These are phyloP conservation scores for Chymomyza fuscimana DNA, from an alignment of 2,888 invertebrate species.

Conservation along the genomic window DNA sequence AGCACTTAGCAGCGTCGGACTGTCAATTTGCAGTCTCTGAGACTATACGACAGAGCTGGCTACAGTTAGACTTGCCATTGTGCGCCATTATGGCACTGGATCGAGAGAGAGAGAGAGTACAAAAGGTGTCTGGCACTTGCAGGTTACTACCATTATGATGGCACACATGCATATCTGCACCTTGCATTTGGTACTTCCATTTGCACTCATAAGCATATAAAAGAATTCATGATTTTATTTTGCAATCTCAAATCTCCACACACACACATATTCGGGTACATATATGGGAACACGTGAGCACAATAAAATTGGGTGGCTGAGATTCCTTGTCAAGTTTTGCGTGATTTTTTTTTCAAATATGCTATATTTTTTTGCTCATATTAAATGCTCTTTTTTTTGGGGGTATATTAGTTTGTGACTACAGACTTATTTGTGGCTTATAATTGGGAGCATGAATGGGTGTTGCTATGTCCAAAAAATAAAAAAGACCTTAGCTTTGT, in stretches of 20 bases:
- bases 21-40: conserved; percentile 15
- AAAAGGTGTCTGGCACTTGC: neutral
- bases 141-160: neutral
- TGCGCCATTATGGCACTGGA: too few species aligned
- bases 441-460: too few species aligned
- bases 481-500: too few species aligned
- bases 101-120: neutral
- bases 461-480: too few species aligned
- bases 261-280: conserved; percentile 11
- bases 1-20: conserved; percentile 20
- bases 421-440: too few species aligned
- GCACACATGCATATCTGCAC: neutral
- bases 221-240: conserved; percentile 59
- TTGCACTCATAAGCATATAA: conserved; percentile 67
- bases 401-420: neutral
- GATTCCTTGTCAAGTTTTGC: conserved; percentile 11
- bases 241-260: conserved; percentile 32
- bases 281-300: conserved; percentile 8
- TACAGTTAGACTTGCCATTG: neutral
- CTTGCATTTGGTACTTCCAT: conserved; percentile 57
- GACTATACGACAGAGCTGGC: conserved; percentile 4
- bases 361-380: neutral
- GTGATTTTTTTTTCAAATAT: conserved; percentile 5
- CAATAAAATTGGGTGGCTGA: conserved; percentile 30
- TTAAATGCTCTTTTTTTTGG: neutral